Evolutionary conservation across 1,140 invertebrate species (phyloP).

Genomic region (Bombyx mandarina): DNA sequence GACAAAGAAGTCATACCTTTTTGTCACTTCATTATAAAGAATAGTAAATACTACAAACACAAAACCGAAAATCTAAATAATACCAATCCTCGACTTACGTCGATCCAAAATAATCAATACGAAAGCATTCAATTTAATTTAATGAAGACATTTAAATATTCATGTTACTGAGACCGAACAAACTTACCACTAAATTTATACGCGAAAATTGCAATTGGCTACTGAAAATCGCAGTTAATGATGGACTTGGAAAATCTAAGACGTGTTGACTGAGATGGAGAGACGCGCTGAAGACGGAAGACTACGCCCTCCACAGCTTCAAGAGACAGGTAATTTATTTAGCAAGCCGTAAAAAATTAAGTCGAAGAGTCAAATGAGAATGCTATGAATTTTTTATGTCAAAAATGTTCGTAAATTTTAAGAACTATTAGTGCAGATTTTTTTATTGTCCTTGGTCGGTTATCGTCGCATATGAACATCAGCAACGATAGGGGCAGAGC

Average conservation of each 20-base stretch:
- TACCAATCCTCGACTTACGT: too few relatives aligned
- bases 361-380: too few relatives aligned
- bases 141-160: too few relatives aligned
- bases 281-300: constrained; percentile 33
- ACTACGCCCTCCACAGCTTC: constrained; percentile 28
- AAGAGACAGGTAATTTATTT: constrained; percentile 30
- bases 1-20: too few relatives aligned
- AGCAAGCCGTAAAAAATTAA: too few relatives aligned
- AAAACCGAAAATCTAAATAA: too few relatives aligned
- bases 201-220: not conserved
- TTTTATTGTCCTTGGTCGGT: not conserved
- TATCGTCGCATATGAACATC: not conserved
- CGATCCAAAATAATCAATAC: too few relatives aligned
- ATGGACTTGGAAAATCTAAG: constrained; percentile 1
- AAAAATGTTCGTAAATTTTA: not conserved
- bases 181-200: too few relatives aligned
- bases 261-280: constrained; percentile 39
- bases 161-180: too few relatives aligned
- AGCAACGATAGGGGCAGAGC: not conserved
- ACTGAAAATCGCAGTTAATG: not conserved
- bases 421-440: not conserved
- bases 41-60: too few relatives aligned
- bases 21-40: too few relatives aligned
- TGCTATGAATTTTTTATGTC: not conserved
- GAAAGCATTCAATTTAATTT: too few relatives aligned